These are phyloP conservation scores for Sebastes paucispinis DNA, from an alignment of 2,797 vertebrate species.

Conservation along the genomic window DNA sequence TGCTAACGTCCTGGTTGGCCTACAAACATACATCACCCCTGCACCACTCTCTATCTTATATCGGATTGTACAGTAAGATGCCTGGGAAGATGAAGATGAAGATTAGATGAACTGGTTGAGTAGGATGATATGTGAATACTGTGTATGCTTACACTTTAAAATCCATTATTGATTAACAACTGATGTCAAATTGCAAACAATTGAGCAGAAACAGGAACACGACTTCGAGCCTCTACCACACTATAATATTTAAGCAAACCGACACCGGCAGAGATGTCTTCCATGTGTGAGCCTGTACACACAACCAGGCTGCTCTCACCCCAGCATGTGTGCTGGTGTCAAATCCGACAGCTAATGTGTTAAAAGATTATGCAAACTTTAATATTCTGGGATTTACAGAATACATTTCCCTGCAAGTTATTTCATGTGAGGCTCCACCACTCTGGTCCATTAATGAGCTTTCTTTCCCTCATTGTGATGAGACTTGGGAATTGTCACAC, in stretches of 20 bases:
- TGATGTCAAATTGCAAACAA: not conserved
- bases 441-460: slow-evolving; percentile 55
- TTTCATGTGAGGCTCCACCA: slow-evolving; percentile 34
- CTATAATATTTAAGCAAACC: not conserved
- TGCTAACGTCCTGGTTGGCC: no score
- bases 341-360: slow-evolving; percentile 65
- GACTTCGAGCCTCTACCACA: not conserved
- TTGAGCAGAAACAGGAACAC: not conserved
- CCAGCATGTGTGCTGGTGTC: slow-evolving; percentile 33
- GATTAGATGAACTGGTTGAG: not conserved
- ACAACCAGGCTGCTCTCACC: slow-evolving; percentile 36
- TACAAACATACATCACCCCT: no score
- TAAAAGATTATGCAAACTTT: slow-evolving; percentile 67
- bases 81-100: not conserved
- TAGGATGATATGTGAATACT: not conserved
- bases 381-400: slow-evolving; percentile 64
- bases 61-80: not conserved
- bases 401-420: slow-evolving; percentile 52
- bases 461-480: slow-evolving; percentile 25
- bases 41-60: not conserved
- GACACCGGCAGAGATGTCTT: not conserved
- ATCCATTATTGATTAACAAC: not conserved
- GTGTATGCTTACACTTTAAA: not conserved
- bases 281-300: slow-evolving; percentile 5
- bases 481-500: slow-evolving; percentile 46